These are phyloP conservation scores for Beris chalybata DNA, from an alignment of 2,888 invertebrate species.

Conservation along the genomic window DNA sequence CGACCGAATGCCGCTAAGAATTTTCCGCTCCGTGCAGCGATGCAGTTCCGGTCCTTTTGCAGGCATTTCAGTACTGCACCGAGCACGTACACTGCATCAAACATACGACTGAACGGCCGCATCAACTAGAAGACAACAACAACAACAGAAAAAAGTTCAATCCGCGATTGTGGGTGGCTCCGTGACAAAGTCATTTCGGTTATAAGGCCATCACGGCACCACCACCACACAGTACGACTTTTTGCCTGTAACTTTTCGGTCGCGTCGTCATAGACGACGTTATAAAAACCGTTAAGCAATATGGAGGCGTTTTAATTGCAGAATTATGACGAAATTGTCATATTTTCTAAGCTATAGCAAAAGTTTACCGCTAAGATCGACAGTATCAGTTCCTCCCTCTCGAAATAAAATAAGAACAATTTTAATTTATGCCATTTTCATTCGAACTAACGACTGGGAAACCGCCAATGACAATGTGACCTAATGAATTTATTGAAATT, in stretches of 20 bases:
- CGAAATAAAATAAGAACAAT: too few relatives aligned
- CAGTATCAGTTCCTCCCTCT: too few relatives aligned
- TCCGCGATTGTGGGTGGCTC: conserved; percentile 36
- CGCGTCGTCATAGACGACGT: conserved; percentile 1
- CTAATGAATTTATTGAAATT: too few relatives aligned
- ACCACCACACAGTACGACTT: background rate
- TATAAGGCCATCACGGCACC: conserved; percentile 6
- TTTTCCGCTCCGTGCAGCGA: background rate
- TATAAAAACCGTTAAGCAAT: conserved; percentile 26
- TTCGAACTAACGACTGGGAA: too few relatives aligned
- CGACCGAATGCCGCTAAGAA: too few relatives aligned
- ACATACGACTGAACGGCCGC: too few relatives aligned
- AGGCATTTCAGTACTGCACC: too few relatives aligned
- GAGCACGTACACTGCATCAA: too few relatives aligned
- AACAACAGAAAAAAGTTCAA: conserved; percentile 10
- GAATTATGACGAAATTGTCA: conserved; percentile 36
- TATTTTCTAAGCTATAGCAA: conserved; percentile 23
- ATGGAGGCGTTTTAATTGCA: conserved; percentile 37
- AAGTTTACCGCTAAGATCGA: too few relatives aligned
- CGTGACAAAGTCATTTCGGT: conserved; percentile 38
- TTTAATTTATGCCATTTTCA: too few relatives aligned
- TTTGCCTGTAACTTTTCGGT: conserved; percentile 14
- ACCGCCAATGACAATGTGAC: too few relatives aligned
- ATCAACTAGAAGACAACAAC: background rate
- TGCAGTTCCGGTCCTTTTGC: conserved; percentile 30